phyloP scores from a whole-genome alignment of 2,888 invertebrate genomes.

The Heliconius ethilla region DNA sequence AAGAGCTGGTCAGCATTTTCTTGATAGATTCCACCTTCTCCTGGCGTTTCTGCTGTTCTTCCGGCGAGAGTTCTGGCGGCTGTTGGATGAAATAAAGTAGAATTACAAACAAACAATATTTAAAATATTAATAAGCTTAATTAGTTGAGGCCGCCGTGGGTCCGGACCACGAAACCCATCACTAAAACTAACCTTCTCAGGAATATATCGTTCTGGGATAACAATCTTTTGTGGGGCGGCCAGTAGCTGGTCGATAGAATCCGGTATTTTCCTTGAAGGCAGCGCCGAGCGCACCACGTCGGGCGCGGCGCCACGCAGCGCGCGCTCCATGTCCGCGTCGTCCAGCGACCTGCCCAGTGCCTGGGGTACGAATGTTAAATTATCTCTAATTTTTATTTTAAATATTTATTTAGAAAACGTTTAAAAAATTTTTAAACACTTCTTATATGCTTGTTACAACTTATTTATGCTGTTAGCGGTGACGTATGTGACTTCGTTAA shows the following conservation, averaged over 20 bases:
- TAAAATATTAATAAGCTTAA: no score
- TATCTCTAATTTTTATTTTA: no score
- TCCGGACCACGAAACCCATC: background rate
- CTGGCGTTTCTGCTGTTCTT: conserved; percentile 90
- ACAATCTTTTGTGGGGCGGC: conserved; percentile 94
- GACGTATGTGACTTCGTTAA: no score
- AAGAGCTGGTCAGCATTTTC: conserved; percentile 91
- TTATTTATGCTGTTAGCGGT: no score
- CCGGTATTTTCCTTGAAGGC: conserved; percentile 88
- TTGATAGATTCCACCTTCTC: conserved; percentile 95
- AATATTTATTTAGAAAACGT: no score
- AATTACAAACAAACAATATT: background rate
- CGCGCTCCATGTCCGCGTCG: conserved; percentile 93
- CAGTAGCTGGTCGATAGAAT: conserved; percentile 92
- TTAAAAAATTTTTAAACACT: no score
- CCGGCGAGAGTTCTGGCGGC: conserved; percentile 91
- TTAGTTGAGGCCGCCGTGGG: no score
- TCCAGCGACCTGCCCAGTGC: conserved; percentile 83
- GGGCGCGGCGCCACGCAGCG: conserved; percentile 87
- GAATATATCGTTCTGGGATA: conserved; percentile 95
- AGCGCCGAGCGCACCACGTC: conserved; percentile 94
- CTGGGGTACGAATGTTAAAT: conserved; percentile 47
- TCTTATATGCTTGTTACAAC: no score
- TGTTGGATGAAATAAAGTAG: conserved; percentile 52
- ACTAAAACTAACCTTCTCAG: conserved; percentile 85